Evolutionary conservation across 1,140 invertebrate species (phyloP).

Genomic region (Schmidtea mediterranea): DNA sequence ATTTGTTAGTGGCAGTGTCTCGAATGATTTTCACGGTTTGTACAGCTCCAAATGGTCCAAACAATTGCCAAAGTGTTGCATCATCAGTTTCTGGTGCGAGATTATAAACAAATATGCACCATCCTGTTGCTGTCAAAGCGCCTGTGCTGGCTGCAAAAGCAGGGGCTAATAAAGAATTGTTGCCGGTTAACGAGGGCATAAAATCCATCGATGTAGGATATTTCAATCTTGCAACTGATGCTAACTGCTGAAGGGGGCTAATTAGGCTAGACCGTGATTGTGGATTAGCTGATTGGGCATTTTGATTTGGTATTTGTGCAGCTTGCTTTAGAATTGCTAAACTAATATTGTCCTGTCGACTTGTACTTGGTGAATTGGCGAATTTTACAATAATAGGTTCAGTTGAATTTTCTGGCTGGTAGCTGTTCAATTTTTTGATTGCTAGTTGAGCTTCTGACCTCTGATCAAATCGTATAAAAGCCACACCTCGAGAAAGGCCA

Average conservation of each 20-base stretch:
- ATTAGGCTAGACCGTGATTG: no score
- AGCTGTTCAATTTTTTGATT: slow-evolving; percentile 75
- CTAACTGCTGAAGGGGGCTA: no score
- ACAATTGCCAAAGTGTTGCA: slow-evolving; percentile 76
- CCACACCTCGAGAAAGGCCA: slow-evolving; percentile 74
- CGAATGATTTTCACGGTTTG: slow-evolving; percentile 69
- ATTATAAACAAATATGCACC: slow-evolving; percentile 84
- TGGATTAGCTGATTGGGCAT: no score
- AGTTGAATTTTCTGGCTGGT: slow-evolving; percentile 57
- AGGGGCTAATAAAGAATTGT: no score
- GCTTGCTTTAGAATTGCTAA: no score
- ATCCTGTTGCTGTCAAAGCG: not conserved
- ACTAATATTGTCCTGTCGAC: no score
- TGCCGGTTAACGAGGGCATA: no score
- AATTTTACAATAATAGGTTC: slow-evolving; percentile 90
- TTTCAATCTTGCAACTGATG: no score
- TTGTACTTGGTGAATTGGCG: slow-evolving; percentile 40
- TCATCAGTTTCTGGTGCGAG: slow-evolving; percentile 77
- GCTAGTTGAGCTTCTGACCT: slow-evolving; percentile 72
- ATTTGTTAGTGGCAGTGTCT: slow-evolving; percentile 38
- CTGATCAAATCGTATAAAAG: slow-evolving; percentile 84
- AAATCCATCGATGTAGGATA: no score
- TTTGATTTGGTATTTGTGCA: no score
- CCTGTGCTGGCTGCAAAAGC: not conserved
- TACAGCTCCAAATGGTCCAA: slow-evolving; percentile 81